These are phyloP conservation scores for Tinea pellionella DNA, from an alignment of 2,888 invertebrate species.

Conservation along the genomic window DNA sequence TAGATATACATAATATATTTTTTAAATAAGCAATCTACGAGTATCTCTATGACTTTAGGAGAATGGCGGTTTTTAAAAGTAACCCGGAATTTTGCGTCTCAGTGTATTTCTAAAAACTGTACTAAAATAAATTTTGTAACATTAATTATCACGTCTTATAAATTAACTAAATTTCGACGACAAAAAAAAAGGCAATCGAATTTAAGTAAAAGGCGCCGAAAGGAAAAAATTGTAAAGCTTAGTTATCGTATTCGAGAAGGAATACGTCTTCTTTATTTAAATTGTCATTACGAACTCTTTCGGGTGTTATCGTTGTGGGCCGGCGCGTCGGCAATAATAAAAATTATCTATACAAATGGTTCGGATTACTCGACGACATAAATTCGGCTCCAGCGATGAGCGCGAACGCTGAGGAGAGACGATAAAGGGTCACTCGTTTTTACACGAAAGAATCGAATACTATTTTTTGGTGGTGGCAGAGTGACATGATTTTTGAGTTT, in stretches of 20 bases:
- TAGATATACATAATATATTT: no score
- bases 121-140: no score
- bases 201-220: background rate
- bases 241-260: constrained; percentile 50
- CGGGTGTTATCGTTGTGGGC: constrained; percentile 41
- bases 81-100: no score
- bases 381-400: constrained; percentile 67
- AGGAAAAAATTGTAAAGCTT: background rate
- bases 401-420: constrained; percentile 44
- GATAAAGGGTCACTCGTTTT: constrained; percentile 51
- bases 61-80: no score
- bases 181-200: background rate
- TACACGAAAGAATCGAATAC: background rate
- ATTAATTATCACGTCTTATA: no score
- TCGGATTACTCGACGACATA: constrained; percentile 66
- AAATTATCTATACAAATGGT: constrained; percentile 71
- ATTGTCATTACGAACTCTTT: constrained; percentile 69
- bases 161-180: no score
- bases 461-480: background rate
- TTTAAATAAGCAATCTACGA: no score
- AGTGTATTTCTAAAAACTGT: no score
- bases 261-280: constrained; percentile 69
- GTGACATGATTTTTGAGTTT: background rate
- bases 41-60: no score
- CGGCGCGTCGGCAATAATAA: constrained; percentile 66